Percentiles rank a stretch among this genome's conserved stretches.
Evolutionary conservation across 2,888 invertebrate species (phyloP).

Genomic region (Shargacucullia verbasci): DNA sequence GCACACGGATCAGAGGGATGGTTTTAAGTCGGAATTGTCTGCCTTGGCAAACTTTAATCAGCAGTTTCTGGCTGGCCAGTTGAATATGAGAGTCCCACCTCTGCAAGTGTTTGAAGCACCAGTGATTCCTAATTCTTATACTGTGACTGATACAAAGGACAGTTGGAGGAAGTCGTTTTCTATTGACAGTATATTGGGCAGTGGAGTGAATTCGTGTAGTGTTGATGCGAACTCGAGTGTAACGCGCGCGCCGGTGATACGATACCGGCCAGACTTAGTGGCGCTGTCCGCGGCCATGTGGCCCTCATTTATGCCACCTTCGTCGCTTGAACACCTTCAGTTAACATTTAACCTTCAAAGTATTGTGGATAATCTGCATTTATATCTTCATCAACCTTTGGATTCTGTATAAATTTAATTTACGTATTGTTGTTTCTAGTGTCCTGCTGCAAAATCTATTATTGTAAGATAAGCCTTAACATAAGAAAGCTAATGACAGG

Average conservation of each 20-base stretch:
- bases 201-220: conserved; percentile 85
- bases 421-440: neutral
- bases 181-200: conserved; percentile 95
- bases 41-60: conserved; percentile 91
- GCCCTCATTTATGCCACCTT: conserved; percentile 61
- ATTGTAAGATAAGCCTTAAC: too few relatives aligned
- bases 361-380: conserved; percentile 56
- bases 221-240: conserved; percentile 61
- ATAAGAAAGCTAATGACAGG: too few relatives aligned
- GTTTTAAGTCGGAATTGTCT: conserved; percentile 89
- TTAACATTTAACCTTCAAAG: conserved; percentile 61
- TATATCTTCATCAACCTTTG: conserved; percentile 50
- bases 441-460: too few relatives aligned
- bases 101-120: conserved; percentile 60
- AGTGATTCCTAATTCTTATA: conserved; percentile 44
- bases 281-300: conserved; percentile 70
- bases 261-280: conserved; percentile 63
- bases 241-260: conserved; percentile 46
- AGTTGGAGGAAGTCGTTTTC: conserved; percentile 93
- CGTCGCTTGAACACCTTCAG: conserved; percentile 60
- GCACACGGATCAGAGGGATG: conserved; percentile 88
- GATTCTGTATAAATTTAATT: conserved; percentile 27
- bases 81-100: conserved; percentile 61
- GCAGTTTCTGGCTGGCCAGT: conserved; percentile 85
- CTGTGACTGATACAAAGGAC: conserved; percentile 48